Conservation (phyloP, 2,797 vertebrate species). For the Enteromius treurensis region DNA sequence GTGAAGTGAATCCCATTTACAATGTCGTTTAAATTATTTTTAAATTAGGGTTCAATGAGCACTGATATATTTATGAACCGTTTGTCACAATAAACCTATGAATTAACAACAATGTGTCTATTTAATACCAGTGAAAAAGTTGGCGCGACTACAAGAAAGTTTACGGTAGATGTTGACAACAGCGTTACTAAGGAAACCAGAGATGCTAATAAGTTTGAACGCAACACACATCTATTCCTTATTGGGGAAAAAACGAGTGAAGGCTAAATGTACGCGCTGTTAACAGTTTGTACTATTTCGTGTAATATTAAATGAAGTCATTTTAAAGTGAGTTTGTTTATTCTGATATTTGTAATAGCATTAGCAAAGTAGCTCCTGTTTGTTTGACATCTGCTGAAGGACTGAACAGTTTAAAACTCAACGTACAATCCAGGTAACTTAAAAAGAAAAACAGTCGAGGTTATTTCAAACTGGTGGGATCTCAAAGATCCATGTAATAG, state of each 20-base stretch:
- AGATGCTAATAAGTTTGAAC: constrained; percentile 19
- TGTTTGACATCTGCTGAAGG: neutral
- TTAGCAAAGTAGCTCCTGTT: constrained; percentile 4
- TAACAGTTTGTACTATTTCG: neutral
- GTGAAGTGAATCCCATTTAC: neutral
- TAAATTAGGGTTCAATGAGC: constrained; percentile 34
- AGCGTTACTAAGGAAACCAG: constrained; percentile 64
- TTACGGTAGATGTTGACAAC: constrained; percentile 56
- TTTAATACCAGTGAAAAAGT: neutral
- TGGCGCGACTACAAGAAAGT: neutral
- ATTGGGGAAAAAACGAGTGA: neutral
- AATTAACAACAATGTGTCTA: neutral
- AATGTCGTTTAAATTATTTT: neutral
- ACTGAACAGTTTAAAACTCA: neutral
- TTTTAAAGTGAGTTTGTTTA: neutral
- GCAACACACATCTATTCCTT: neutral
- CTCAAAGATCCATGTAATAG: neutral
- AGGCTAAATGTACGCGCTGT: neutral
- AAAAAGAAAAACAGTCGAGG: constrained; percentile 5
- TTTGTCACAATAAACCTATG: constrained; percentile 48
- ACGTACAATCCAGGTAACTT: neutral
- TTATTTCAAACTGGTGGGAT: neutral
- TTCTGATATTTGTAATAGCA: neutral
- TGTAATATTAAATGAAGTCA: neutral
- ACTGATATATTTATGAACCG: constrained; percentile 36